Evolutionary conservation across 2,113 vertebrate genomes (phyloP).

Genomic region (Pomatorhinus ruficollis): DNA sequence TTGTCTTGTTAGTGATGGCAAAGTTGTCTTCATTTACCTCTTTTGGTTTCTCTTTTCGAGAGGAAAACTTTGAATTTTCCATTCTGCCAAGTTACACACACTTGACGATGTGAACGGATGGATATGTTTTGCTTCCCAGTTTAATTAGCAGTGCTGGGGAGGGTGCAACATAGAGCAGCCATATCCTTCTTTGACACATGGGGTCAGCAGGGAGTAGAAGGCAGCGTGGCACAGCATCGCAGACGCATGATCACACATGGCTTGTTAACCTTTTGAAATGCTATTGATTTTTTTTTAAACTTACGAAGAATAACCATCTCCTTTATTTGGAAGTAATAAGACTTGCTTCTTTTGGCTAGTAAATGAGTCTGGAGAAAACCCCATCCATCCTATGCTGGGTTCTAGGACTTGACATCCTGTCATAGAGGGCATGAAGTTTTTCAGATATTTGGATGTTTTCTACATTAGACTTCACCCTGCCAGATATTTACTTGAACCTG

Average conservation of each 20-base stretch:
- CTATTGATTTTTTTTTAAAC: neutral
- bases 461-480: constrained; percentile 43
- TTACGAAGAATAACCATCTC: neutral
- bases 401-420: constrained; percentile 53
- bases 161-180: neutral
- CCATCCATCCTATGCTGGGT: neutral
- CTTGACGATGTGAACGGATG: neutral
- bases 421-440: constrained; percentile 43
- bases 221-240: accelerated
- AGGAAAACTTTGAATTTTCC: neutral
- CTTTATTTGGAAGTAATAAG: neutral
- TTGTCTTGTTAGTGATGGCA: neutral
- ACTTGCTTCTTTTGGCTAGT: constrained; percentile 1
- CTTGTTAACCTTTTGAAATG: neutral
- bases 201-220: constrained; percentile 16
- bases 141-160: neutral
- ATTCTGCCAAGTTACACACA: neutral
- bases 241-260: neutral
- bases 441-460: constrained; percentile 55
- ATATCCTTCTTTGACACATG: neutral
- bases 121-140: neutral
- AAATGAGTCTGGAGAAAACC: neutral
- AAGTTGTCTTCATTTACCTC: neutral
- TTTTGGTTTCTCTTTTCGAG: neutral
- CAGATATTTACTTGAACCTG: constrained; percentile 63